Evolutionary conservation across 53 echinoderm and acorn worm genomes (phyloP).

Genomic region (Temnopleurus reevesii): DNA sequence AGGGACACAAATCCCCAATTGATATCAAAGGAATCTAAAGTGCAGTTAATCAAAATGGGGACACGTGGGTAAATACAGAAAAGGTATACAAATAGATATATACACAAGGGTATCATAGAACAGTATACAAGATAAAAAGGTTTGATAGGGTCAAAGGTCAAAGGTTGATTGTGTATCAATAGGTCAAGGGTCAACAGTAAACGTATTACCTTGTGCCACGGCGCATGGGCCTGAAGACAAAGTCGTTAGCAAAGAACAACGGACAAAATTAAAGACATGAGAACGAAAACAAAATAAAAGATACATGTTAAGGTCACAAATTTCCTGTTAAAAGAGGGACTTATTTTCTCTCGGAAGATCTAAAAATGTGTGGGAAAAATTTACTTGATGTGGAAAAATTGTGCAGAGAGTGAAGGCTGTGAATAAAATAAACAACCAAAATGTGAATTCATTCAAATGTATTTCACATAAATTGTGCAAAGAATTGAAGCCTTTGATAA

Average conservation of each 20-base stretch:
- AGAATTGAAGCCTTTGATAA: too few species aligned
- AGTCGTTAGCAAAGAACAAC: constrained; percentile 58
- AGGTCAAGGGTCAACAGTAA: constrained; percentile 43
- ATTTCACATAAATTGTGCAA: too few species aligned
- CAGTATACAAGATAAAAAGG: constrained; percentile 19
- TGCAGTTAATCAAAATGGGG: neutral
- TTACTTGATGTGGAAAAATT: too few species aligned
- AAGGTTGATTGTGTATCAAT: constrained; percentile 9
- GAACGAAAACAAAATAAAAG: constrained; percentile 32
- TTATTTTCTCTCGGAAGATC: too few species aligned
- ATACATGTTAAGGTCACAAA: too few species aligned
- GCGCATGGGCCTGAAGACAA: constrained; percentile 57
- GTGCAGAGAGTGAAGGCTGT: too few species aligned
- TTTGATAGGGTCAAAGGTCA: constrained; percentile 51
- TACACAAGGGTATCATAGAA: constrained; percentile 19
- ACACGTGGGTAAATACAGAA: neutral
- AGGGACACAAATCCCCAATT: too few species aligned
- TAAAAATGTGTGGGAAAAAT: too few species aligned
- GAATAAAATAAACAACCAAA: too few species aligned
- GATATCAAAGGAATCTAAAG: neutral
- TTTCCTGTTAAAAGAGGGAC: too few species aligned
- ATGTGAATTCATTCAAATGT: too few species aligned
- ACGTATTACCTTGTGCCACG: constrained; percentile 59
- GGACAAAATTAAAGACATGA: constrained; percentile 16
- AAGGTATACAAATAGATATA: neutral